Percentiles rank a stretch among this genome's conserved stretches.
phyloP scores from a whole-genome alignment of 2,888 invertebrate species.

The Serripes groenlandicus region DNA sequence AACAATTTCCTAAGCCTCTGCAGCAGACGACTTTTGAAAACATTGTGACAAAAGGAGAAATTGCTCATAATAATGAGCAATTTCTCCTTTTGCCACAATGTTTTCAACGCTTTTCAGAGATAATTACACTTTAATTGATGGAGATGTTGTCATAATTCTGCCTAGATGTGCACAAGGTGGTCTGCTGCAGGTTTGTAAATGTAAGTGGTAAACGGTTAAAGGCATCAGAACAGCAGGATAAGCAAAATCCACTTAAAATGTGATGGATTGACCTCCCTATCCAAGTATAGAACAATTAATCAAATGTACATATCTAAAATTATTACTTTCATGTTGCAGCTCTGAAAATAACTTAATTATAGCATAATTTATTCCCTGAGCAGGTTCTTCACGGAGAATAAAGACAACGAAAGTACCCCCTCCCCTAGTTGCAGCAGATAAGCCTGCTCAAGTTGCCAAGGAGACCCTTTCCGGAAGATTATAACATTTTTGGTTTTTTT shows the following conservation, averaged over 20 bases:
- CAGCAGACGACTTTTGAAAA: too few species aligned
- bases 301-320: conserved; percentile 59
- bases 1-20: too few species aligned
- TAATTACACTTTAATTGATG: too few species aligned
- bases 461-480: conserved; percentile 5
- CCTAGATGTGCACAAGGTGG: not conserved
- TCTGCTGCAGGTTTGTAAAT: not conserved
- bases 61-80: too few species aligned
- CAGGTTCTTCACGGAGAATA: conserved; percentile 55
- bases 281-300: conserved; percentile 18
- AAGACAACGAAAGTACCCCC: conserved; percentile 55
- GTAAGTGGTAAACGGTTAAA: not conserved
- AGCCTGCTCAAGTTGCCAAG: conserved; percentile 28
- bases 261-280: not conserved
- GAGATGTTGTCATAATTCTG: too few species aligned
- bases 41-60: too few species aligned
- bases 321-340: conserved; percentile 59
- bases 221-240: not conserved
- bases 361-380: conserved; percentile 64
- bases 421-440: conserved; percentile 48
- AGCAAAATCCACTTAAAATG: not conserved
- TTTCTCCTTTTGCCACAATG: too few species aligned
- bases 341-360: conserved; percentile 64
- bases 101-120: too few species aligned
- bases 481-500: too few species aligned